Evolutionary conservation across 2,797 vertebrate genomes (phyloP), one percentile per base, ranked within the genome.

Genomic region (Melanotaenia maccullochi): DNA sequence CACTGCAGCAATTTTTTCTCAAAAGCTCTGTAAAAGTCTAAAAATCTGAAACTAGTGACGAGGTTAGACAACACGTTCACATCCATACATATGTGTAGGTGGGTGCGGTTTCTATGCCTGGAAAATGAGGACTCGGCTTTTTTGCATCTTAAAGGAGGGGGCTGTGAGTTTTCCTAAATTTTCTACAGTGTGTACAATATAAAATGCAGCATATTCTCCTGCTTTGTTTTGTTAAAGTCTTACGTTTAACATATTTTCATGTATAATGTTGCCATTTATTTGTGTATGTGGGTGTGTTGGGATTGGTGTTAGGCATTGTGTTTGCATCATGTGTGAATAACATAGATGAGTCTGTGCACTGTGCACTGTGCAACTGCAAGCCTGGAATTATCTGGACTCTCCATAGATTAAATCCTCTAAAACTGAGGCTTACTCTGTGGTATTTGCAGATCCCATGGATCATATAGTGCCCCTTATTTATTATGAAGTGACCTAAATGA

Each of bases 401-500:
- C 54, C 76, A 86, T 66, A 76, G 85, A 91, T 89, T 71, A 86
- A 72, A 90, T 83, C 83, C 81, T 71, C 81, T 90, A 80, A 84
- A 77, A 84, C 73, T 54, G 66, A 79, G 82, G 89, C 85, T 92
- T 86, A 92, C 81, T 77, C 70, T 80, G 79, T 84, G 66, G 71
- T 81, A 83, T 89, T 89, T 84, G 68, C 82, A 70, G 81, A 91
- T 92, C 85, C 82, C 71, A 76, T 69, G 84, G 78, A 90, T 89
- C 79, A 79, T 78, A 71, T 65, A 78, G 67, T 73, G 74, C 85
- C 83, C 71, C 76, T 76, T 85, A 68, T 83, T 91, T 87, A 91
- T 93, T 92, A 94, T 67, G 73, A 88, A 85, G 79, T 82, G 72
- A 75, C 65, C 87, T 88, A 84, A 90, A 92, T 90, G 90, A 90